Percentiles rank a stretch among this genome's conserved stretches.
These are phyloP conservation scores for Dunckerocampus dactyliophorus DNA, from an alignment of 2,113 vertebrate species.

Conservation along the genomic window DNA sequence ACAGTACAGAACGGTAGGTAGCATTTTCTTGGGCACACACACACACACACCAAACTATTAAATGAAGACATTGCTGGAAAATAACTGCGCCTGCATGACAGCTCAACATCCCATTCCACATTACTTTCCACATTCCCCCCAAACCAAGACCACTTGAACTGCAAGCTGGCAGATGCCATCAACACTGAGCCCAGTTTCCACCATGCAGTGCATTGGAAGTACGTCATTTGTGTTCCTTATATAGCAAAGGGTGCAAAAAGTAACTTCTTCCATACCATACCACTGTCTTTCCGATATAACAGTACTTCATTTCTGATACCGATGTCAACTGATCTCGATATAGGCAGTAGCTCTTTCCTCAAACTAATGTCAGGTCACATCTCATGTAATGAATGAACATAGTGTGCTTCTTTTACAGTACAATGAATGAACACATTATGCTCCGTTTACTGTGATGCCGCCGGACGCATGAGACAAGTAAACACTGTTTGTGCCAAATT, in stretches of 20 bases:
- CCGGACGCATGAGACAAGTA: too few species aligned
- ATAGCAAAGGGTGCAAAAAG: background rate
- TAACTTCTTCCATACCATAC: background rate
- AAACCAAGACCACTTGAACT: slow-evolving; percentile 33
- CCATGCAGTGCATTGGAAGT: background rate
- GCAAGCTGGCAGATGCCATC: slow-evolving; percentile 35
- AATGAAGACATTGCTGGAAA: slow-evolving; percentile 54
- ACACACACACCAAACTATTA: slow-evolving; percentile 23
- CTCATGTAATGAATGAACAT: too few species aligned
- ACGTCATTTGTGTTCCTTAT: background rate
- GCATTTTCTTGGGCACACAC: slow-evolving; percentile 24
- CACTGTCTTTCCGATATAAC: background rate
- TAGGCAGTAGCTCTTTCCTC: too few species aligned
- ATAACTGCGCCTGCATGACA: slow-evolving; percentile 40
- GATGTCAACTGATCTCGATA: too few species aligned
- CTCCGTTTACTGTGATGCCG: too few species aligned
- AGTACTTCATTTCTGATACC: too few species aligned
- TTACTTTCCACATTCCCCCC: slow-evolving; percentile 50
- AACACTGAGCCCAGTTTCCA: slow-evolving; percentile 12
- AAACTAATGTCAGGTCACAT: too few species aligned
- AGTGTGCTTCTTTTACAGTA: too few species aligned
- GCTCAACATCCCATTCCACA: slow-evolving; percentile 56
- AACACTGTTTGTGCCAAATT: too few species aligned
- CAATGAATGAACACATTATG: too few species aligned
- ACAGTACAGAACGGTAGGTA: slow-evolving; percentile 12